Evolutionary conservation across 2,888 invertebrate genomes (phyloP), one percentile per base, ranked within the genome.

Genomic region (Temnothorax ravouxi): DNA sequence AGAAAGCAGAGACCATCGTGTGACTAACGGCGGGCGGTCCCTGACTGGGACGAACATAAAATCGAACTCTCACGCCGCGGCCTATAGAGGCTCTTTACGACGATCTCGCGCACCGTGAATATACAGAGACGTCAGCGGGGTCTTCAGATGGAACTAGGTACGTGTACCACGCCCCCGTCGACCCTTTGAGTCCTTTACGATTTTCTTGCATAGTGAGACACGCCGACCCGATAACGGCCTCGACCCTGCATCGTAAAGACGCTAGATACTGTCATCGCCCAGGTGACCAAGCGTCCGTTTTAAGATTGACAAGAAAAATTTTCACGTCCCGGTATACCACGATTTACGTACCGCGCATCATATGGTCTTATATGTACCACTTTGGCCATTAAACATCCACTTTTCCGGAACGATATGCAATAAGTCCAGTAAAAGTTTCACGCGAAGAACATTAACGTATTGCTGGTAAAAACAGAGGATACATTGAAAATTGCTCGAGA

Each of bases 121-220:
- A 85, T 89, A 90, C 88, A 90, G 89, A 90, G 90, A 90, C 84
- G 89, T 90, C 89, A 90, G 86, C 86, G 81, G 87, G 82, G 52
- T 80, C 86, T 84, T 88, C 66, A 56, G 87, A 85, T 69, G 84
- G 79, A 79, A 84, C 74, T 82, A 80, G 83, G 74, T 84, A 81
- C 84, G 77, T 79, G 85, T 80, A 82, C 84, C 86, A 84, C 84
- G 88, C 84, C 89, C 82, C 61, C 82, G 75, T 84, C 84, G 84
- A 82, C 84, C 88, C 88, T 90, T 89, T 85, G 69, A 67, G 80
- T 74, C 86, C 87, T 91, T 91, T 90, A 91, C 90, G 89, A 89
- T 90, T 90, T 88, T 81, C 87, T 83, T 77, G 86, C 89, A 80
- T 82, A 83, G 89, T 86, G 85, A 86, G 66, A 86, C 84, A 47